Conservation (phyloP, 2,113 vertebrate species). For the Alligator mississippiensis region DNA sequence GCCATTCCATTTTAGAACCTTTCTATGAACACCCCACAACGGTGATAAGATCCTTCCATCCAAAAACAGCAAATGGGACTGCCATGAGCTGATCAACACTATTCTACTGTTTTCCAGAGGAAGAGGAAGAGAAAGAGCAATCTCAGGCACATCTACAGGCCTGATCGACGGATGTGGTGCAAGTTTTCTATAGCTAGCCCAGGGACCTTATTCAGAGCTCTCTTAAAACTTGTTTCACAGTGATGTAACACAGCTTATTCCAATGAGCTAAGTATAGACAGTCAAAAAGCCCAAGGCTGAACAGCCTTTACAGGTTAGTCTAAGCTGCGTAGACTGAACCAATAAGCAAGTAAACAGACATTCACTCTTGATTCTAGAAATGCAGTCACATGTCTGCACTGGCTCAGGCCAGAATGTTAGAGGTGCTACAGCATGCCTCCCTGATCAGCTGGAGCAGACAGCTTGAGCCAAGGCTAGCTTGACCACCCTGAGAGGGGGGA, state of each 20-base stretch:
- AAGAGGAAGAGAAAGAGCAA: slow-evolving; percentile 35
- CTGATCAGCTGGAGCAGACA: too few species aligned
- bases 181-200: slow-evolving; percentile 26
- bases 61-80: slow-evolving; percentile 30
- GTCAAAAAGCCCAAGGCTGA: too few species aligned
- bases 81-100: slow-evolving; percentile 16
- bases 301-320: too few species aligned
- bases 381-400: too few species aligned
- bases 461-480: too few species aligned
- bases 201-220: slow-evolving; percentile 30
- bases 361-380: too few species aligned
- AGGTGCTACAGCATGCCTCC: too few species aligned
- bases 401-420: too few species aligned
- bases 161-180: background rate
- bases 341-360: too few species aligned
- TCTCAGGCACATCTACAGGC: slow-evolving; percentile 62
- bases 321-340: too few species aligned
- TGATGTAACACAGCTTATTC: slow-evolving; percentile 54
- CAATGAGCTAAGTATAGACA: background rate
- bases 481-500: too few species aligned
- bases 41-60: background rate
- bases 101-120: slow-evolving; percentile 20
- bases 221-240: slow-evolving; percentile 23
- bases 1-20: slow-evolving; percentile 27
- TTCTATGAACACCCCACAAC: background rate